Percentiles rank a stretch among this genome's conserved stretches.
Evolutionary conservation across 37 sponge, comb jelly and placozoan genomes (phyloP).

Genomic region (Beroe forskalii): DNA sequence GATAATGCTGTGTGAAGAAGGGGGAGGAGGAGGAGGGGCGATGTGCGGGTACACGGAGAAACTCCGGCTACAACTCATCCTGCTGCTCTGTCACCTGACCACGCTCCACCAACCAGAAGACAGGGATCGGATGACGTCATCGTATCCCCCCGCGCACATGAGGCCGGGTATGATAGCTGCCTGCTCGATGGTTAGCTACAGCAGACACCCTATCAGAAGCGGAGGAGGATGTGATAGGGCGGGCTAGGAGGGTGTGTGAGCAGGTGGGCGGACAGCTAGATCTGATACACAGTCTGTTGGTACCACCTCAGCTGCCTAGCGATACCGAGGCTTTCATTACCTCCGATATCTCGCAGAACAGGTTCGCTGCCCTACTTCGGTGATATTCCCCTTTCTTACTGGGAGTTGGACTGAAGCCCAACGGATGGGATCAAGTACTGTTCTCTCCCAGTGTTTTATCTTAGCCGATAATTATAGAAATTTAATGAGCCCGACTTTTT

Average conservation of each 20-base stretch:
- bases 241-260: background rate
- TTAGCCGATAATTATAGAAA: too few species aligned
- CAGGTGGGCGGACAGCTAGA: background rate
- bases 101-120: background rate
- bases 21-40: background rate
- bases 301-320: background rate
- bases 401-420: too few species aligned
- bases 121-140: background rate
- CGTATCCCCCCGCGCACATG: background rate
- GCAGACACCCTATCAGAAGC: background rate
- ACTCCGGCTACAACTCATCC: constrained; percentile 26
- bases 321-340: constrained; percentile 32
- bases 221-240: background rate
- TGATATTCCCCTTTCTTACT: too few species aligned
- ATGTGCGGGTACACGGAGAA: constrained; percentile 62
- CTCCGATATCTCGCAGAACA: constrained; percentile 16
- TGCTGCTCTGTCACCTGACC: constrained; percentile 34
- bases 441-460: too few species aligned
- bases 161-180: background rate
- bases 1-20: constrained; percentile 24
- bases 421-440: too few species aligned
- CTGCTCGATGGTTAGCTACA: background rate
- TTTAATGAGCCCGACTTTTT: too few species aligned
- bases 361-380: background rate
- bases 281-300: background rate